phyloP scores from a whole-genome alignment of 2,888 invertebrate genomes.

The Luperina testacea region DNA sequence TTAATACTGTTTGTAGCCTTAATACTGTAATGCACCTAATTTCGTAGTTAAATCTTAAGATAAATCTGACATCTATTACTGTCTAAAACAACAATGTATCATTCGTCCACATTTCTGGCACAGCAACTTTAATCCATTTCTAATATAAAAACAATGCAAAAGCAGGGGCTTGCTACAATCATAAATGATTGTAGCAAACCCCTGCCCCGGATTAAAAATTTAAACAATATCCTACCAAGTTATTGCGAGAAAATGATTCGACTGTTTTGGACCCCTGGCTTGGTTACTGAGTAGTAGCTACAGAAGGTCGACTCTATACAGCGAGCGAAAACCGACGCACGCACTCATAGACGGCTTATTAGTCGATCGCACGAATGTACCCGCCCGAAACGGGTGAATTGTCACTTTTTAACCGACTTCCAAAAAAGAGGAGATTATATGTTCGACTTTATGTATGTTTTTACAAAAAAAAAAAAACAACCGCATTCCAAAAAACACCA shows the following conservation, averaged over 20 bases:
- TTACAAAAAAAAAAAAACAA: too few relatives aligned
- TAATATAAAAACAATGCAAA: constrained; percentile 68
- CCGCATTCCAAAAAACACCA: too few relatives aligned
- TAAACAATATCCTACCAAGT: constrained; percentile 77
- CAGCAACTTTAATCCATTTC: constrained; percentile 56
- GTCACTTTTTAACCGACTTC: not conserved
- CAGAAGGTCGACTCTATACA: not conserved
- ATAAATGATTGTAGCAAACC: constrained; percentile 70
- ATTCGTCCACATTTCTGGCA: constrained; percentile 10
- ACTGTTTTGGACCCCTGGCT: constrained; percentile 74
- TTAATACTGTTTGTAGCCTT: not conserved
- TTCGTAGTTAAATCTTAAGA: too few relatives aligned
- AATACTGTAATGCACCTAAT: not conserved
- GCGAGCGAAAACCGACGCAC: not conserved
- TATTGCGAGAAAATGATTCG: constrained; percentile 81
- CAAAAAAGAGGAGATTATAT: too few relatives aligned
- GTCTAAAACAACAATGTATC: constrained; percentile 29
- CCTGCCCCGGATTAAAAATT: constrained; percentile 77
- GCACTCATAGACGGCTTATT: not conserved
- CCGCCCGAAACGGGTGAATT: not conserved
- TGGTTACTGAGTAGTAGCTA: not conserved
- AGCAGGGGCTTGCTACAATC: too few relatives aligned
- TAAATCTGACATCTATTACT: too few relatives aligned
- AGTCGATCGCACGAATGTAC: not conserved
- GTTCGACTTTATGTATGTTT: too few relatives aligned